Base-by-base conservation (phyloP, 2,888 invertebrate genomes). In the Pristionchus fissidentatus region DNA sequence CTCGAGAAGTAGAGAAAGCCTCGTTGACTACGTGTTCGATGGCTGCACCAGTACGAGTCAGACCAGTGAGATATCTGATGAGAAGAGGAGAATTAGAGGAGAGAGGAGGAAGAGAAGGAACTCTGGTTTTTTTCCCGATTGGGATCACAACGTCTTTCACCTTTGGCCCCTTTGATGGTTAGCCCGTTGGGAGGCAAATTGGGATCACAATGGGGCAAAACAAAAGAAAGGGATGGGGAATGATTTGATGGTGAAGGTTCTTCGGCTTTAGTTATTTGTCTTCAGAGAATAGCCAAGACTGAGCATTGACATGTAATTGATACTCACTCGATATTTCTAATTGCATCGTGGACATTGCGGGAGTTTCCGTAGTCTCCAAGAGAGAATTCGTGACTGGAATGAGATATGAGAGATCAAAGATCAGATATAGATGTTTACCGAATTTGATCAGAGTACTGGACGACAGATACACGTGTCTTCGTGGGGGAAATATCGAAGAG, bases 391-490 rank as follows among this genome's bases (percentile, higher is more conserved):
- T 91, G 91, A 38, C 84, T 85, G 52, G 43, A 85, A 55, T 1
- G 38, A 8, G 10, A 29, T 29, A 3, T 26, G 22, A 49, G n/a
- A 60, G 80, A 35, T 79, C 46, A 62, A 62, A 62, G 43, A 62
- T 46, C 46, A 62, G 32, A 35, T 10, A 29, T 19, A 19, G n/a
- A 70, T n/a, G 7, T 43, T 49, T 10, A 85, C 79, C 91, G 86
- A 46, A 91, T 90, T 78, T 91, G 91, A 84, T 91, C 91, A 26
- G 89, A 90, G 84, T 90, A 91, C 70, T 91, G 91, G 1, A 91
- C 89, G 22, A 91, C 86, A 3, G 88, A 89, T 10, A 91, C 91
- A 22, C 91, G 85, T 0, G 91, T 91, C 84, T 90, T 88, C n/a
- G 88, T 86, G 7, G 87, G 85, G 3, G 88, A 87, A 79, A 91